Base-by-base conservation (phyloP, 2,888 invertebrate genomes). In the Drosophila bunnanda region DNA sequence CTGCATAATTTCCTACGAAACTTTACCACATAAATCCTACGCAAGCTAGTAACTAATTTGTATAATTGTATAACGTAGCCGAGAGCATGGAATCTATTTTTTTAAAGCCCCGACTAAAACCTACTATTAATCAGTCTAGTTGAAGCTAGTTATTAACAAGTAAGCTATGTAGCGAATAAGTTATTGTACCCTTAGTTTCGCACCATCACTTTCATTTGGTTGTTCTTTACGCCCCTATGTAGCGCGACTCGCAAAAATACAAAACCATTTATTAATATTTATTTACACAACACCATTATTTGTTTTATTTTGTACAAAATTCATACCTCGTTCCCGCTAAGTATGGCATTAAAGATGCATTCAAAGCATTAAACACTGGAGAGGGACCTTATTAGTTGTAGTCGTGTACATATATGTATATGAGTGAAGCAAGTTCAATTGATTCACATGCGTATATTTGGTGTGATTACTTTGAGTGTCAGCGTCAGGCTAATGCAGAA, bases 371-470 rank as follows among this genome's bases (percentile, higher is more conserved):
- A 74, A 78, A 86, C 76, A 92, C 92, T 91, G 92, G 91, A 88
- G 90, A 92, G 91, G 92, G 92, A 91, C 92, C 92, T 91, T 91
- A 89, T 90, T 92, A 91, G 89, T 84, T 84, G 71, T 84, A 89
- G 70, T 50, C 66, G 72, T 78, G 72, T 66, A 80, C 70, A 77
- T 48, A 77, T 48, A 68, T 22, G 57, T 25, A 71, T 32, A 58
- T 41, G 69, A 62, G 68, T 28, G 38, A 41, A 44, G 30, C 53
- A 38, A 52, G 28, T 66, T 38, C 10, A 41, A 57, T 75, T 65
- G 56, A 68, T 79, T 71, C 52, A 64, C 43, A 71, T 75, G 66
- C 71, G 81, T 59, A 78, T 80, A 78, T 56, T 62, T 52, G 32
- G 32, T 34, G 32, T 38, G 38, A 25, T 17, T 22, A 32, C 12